These are phyloP conservation scores for Enteromius trimaculatus DNA, from an alignment of 2,797 vertebrate species.

Conservation along the genomic window DNA sequence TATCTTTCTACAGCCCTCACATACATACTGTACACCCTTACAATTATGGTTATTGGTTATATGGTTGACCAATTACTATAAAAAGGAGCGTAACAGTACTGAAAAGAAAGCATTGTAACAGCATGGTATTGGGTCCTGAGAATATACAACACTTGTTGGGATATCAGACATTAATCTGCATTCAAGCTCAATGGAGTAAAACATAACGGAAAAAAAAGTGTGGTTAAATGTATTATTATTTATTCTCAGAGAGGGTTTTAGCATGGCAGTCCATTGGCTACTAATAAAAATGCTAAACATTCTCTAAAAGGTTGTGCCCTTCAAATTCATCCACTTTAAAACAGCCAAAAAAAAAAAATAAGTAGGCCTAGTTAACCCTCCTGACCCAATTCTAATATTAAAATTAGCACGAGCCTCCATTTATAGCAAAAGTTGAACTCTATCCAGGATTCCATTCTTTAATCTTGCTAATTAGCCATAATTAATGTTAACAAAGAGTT, in stretches of 20 bases:
- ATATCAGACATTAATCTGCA: neutral
- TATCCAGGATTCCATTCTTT: neutral
- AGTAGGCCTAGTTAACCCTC: neutral
- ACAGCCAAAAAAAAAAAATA: neutral
- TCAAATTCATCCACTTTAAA: neutral
- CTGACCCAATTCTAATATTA: neutral
- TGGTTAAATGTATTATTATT: neutral
- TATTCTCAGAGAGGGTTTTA: neutral
- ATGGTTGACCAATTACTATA: no score
- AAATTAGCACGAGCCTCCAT: neutral
- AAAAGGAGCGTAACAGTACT: neutral
- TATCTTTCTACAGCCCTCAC: neutral
- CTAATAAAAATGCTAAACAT: neutral
- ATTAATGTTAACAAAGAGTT: constrained; percentile 1
- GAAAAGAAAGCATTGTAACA: neutral
- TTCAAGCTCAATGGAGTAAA: neutral
- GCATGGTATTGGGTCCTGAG: neutral
- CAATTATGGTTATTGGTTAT: no score
- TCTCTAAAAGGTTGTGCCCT: neutral
- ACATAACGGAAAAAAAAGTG: neutral
- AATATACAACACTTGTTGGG: neutral
- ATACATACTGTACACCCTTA: neutral
- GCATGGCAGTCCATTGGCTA: no score
- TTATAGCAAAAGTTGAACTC: neutral
- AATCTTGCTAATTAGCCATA: constrained; percentile 14